Evolutionary conservation across 2,113 vertebrate genomes (phyloP), one percentile per base, ranked within the genome.

Genomic region (Brienomyrus brachyistius): DNA sequence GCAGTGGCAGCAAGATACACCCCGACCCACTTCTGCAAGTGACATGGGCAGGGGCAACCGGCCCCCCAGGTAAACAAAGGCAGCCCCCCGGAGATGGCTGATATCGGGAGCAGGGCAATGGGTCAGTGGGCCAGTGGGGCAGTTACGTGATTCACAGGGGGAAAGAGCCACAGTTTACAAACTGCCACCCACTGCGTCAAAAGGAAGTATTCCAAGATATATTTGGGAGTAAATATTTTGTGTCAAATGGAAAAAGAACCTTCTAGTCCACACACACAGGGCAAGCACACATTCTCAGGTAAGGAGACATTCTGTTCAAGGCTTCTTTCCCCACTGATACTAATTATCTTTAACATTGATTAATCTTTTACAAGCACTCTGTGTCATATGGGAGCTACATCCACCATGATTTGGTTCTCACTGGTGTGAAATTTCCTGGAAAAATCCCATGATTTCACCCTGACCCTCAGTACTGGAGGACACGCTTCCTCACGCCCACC

Each of bases 371-470:
- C 40, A 51, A 27, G 50, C 83, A 27, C 11, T 86, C 23, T n/a
- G 2, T 51, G 83, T 51, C 45, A 48, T 23, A 45, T 84, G 10
- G 82, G 15, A 80, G 35, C 2, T 19, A 80, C 5, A 19, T 40
- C 74, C 74, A 80, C 80, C 35, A 83, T 17, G 35, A 47, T 7
- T 10, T 47, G 5, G 40, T 48, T 84, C 47, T 51, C 83, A 86
- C 19, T 86, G 19, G 23, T 4, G 48, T 50, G 45, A 50, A 51
- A 50, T 85, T 51, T 27, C 45, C 45, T 85, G 83, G 11, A 80
- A 80, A 80, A 80, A 80, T 70, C 74, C 74, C 17, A 80, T 80
- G 74, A 80, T 43, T 80, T 80, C 74, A 80, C 40, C 74, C 74
- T 80, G 74, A 40, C 13, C 74, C 74, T 40, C 35, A 43, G 13